Percentiles rank a stretch among this genome's conserved stretches.
Evolutionary conservation across 2,113 vertebrate species (phyloP).

Genomic region (Addax nasomaculatus): DNA sequence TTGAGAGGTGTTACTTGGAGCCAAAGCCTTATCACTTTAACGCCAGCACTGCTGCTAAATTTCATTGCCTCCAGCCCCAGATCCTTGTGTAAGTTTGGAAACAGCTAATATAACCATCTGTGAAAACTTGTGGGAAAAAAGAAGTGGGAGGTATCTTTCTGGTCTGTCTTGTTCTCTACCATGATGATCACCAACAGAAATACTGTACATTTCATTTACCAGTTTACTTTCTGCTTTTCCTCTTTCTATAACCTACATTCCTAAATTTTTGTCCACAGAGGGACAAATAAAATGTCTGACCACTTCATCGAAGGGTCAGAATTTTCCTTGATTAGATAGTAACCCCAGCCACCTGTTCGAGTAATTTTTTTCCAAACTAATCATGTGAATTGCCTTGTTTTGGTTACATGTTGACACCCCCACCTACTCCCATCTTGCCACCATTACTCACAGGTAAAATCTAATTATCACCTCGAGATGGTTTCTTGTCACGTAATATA

Average conservation of each 20-base stretch:
- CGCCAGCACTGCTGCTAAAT: neutral
- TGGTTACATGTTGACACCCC: neutral
- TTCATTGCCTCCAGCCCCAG: neutral
- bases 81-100: neutral
- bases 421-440: neutral
- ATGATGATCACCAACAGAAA: neutral
- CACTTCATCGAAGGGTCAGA: neutral
- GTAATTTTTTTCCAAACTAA: neutral
- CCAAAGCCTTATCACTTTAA: neutral
- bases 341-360: neutral
- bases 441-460: slow-evolving; percentile 49
- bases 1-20: neutral
- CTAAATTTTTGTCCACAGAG: neutral
- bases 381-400: neutral
- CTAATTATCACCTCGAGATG: slow-evolving; percentile 43
- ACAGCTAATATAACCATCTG: neutral
- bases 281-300: neutral
- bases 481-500: slow-evolving; percentile 7
- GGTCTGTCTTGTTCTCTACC: neutral
- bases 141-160: neutral
- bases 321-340: neutral
- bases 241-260: neutral
- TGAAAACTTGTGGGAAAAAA: neutral
- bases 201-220: neutral
- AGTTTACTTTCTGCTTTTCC: neutral